Conservation (phyloP, 2,797 vertebrate genomes). For the Xiphophorus birchmanni region DNA sequence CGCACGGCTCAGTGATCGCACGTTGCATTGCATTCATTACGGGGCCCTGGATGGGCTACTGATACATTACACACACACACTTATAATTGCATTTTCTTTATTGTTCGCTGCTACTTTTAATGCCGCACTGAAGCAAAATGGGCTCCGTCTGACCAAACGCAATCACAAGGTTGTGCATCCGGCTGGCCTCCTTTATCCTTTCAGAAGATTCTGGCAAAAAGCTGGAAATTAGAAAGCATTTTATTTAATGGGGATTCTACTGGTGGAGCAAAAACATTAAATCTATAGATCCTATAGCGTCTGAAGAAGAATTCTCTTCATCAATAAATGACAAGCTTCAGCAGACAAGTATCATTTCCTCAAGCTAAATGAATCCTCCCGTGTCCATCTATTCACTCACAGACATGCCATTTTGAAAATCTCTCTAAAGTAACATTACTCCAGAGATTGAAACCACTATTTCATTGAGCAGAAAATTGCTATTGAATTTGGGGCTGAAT, state of each 20-base stretch:
- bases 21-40: slow-evolving; percentile 82
- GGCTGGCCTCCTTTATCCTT: slow-evolving; percentile 49
- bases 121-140: slow-evolving; percentile 69
- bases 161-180: slow-evolving; percentile 59
- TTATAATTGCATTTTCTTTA: slow-evolving; percentile 79
- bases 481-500: slow-evolving; percentile 84
- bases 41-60: slow-evolving; percentile 78
- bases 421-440: slow-evolving; percentile 80
- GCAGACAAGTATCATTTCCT: slow-evolving; percentile 79
- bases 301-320: slow-evolving; percentile 62
- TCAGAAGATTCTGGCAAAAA: slow-evolving; percentile 41
- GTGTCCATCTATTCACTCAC: slow-evolving; percentile 77
- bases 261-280: slow-evolving; percentile 16
- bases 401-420: slow-evolving; percentile 78
- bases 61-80: slow-evolving; percentile 79
- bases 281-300: slow-evolving; percentile 52
- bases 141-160: slow-evolving; percentile 69
- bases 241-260: slow-evolving; percentile 24
- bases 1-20: slow-evolving; percentile 80
- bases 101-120: slow-evolving; percentile 76
- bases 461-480: slow-evolving; percentile 83
- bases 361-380: slow-evolving; percentile 73
- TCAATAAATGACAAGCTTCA: slow-evolving; percentile 79
- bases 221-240: slow-evolving; percentile 35
- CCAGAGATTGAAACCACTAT: slow-evolving; percentile 81